These are phyloP conservation scores for Drosophila punjabiensis DNA, from an alignment of 1,140 invertebrate genomes.

Conservation along the genomic window DNA sequence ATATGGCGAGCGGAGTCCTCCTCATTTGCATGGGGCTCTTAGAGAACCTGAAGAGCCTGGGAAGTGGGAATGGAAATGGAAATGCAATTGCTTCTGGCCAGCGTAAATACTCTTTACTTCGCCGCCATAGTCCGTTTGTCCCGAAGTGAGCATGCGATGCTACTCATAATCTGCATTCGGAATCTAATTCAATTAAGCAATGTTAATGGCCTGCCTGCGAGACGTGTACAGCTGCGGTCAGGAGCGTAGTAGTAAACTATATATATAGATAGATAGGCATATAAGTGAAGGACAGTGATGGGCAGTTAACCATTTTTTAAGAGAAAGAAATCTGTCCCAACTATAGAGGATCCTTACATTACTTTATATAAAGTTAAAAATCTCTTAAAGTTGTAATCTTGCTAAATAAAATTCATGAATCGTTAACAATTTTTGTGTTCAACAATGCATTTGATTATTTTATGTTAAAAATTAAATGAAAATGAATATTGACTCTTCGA, in stretches of 20 bases:
- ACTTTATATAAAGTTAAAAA: background rate
- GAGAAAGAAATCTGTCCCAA: background rate
- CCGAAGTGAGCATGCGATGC: slow-evolving; percentile 56
- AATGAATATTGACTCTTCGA: too few species aligned
- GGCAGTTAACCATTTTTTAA: background rate
- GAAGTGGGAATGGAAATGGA: slow-evolving; percentile 24
- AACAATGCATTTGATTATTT: background rate
- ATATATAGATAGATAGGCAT: slow-evolving; percentile 9
- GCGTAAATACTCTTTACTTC: slow-evolving; percentile 28
- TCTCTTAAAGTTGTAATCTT: background rate
- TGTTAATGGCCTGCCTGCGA: slow-evolving; percentile 76
- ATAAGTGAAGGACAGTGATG: background rate
- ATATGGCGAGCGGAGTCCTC: background rate
- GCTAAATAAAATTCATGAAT: background rate
- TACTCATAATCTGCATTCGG: slow-evolving; percentile 75
- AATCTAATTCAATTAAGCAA: slow-evolving; percentile 82
- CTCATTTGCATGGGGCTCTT: slow-evolving; percentile 35
- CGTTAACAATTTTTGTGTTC: background rate
- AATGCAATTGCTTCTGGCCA: slow-evolving; percentile 7
- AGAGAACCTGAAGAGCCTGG: slow-evolving; percentile 21
- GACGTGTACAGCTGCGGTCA: slow-evolving; percentile 60
- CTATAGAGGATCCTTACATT: background rate
- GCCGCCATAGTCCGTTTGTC: slow-evolving; percentile 27
- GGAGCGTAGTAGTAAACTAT: slow-evolving; percentile 26
- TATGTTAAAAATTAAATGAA: too few species aligned